Percentiles rank a stretch among this genome's conserved stretches.
Evolutionary conservation across 2,113 vertebrate genomes (phyloP).

Genomic region (Gobio gobio): DNA sequence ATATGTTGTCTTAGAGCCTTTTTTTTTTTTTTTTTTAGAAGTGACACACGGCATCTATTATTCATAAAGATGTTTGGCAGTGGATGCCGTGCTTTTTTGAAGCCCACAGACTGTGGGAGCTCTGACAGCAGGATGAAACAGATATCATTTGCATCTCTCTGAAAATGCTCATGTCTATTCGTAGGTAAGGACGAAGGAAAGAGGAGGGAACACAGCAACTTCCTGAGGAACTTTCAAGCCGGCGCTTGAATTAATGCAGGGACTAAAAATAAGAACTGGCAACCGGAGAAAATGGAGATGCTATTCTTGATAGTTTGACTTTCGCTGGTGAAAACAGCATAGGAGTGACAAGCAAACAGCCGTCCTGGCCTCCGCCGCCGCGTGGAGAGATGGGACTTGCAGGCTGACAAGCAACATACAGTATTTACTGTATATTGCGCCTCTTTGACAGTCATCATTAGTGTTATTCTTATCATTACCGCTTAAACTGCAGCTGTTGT

Average conservation of each 20-base stretch:
- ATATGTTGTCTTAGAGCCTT: background rate
- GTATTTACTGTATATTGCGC: slow-evolving; percentile 21
- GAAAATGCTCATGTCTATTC: slow-evolving; percentile 62
- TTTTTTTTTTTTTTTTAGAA: slow-evolving; percentile 32
- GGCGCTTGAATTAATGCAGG: slow-evolving; percentile 43
- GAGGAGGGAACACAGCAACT: slow-evolving; percentile 54
- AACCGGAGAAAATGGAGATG: background rate
- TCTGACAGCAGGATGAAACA: slow-evolving; percentile 41
- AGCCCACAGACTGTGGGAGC: slow-evolving; percentile 60
- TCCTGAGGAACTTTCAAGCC: slow-evolving; percentile 53
- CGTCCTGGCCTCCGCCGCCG: background rate
- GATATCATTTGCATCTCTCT: slow-evolving; percentile 70
- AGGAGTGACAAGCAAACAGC: slow-evolving; percentile 8
- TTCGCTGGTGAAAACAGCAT: slow-evolving; percentile 23
- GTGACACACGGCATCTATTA: slow-evolving; percentile 49
- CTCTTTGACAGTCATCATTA: slow-evolving; percentile 38
- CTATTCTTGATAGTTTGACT: slow-evolving; percentile 31
- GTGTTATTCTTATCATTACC: slow-evolving; percentile 29
- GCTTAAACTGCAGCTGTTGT: slow-evolving; percentile 41
- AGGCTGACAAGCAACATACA: slow-evolving; percentile 16
- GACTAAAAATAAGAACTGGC: slow-evolving; percentile 29
- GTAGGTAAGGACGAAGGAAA: slow-evolving; percentile 48
- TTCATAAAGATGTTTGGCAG: slow-evolving; percentile 60
- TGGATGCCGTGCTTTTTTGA: slow-evolving; percentile 61
- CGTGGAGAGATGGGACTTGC: background rate